Evolutionary conservation across 2,113 vertebrate genomes (phyloP), one percentile per base, ranked within the genome.

Genomic region (Mobula birostris): DNA sequence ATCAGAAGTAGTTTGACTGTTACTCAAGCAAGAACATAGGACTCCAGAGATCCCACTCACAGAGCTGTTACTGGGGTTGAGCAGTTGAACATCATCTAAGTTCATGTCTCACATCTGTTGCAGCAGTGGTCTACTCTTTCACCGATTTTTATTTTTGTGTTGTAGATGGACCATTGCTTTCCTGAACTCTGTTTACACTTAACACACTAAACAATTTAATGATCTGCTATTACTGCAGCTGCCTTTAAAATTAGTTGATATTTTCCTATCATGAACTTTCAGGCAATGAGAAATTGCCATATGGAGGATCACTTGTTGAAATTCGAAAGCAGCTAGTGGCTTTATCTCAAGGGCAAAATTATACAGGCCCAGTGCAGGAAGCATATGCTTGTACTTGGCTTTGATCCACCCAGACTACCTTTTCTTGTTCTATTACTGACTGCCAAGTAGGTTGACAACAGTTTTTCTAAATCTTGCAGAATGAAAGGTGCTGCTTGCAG

Each of bases 261-360:
- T 90, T 90, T 88, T 90, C 29, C 61, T n/a, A 0, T 90, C 61
- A 66, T 61, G 85, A 11, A 90, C 61, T 66, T 90, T 63, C 29
- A 90, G 58, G 27, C 27, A 88, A n/a, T 88, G 63, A 66, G 58
- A 66, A 90, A 32, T 63, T 66, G 61, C 85, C 85, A 90, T 90
- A 90, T 90, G 85, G 85, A 61, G 63, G 61, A 90, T 90, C 61
- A 66, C 61, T 90, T 90, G 61, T 90, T 90, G 85, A 90, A 8
- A 66, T 66, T 58, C 32, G 61, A 66, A 90, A 90, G 7, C n/a
- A 66, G 85, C n/a, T 61, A 90, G 15, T 90, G 61, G 61, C 85
- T 19, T 88, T 88, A 88, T 32, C 58, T 90, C 85, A 90, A 90
- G 61, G 85, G 6, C 85, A 66, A 9, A 63, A 68, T 61, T 66